Evolutionary conservation across 1,140 invertebrate species (phyloP), one percentile per base, ranked within the genome.

Genomic region (Branchinecta lindahli): DNA sequence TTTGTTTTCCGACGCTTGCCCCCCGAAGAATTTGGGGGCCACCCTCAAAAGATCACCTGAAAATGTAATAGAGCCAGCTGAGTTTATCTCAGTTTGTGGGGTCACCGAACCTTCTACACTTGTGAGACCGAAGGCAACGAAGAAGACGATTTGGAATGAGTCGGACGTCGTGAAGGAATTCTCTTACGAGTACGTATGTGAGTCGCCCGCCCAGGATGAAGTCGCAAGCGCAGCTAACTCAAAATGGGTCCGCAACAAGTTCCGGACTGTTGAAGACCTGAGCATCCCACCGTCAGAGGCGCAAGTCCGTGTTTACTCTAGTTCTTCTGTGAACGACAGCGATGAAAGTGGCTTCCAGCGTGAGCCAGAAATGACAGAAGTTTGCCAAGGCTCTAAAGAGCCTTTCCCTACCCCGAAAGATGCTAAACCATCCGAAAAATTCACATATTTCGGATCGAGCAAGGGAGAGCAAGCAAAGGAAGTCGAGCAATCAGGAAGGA

Each of bases 61-160:
- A 33, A 33, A 33, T 33, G 33, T 2, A 61, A 1, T 3, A 6
- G 52, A 61, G 52, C 12, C 18, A 15, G 52, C 52, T 61, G 52
- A 20, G 18, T 12, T 15, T 6, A 61, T 61, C 12, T 61, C 52
- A 33, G 33, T 33, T 61, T 15, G 69, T 45, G 8, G 68, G 44
- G 45, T 68, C 45, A 18, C 67, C 44, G 9, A 69, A 65, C 18
- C 45, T n/a, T 66, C 67, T 70, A n/a, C 72, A 47, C 21, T 67
- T 20, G 45, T 68, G 10, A 71, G 66, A 45, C 68, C 69, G 52
- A 68, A 66, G 44, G 12, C 66, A 21, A 69, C 71, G 8, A 69
- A 68, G 70, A 71, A 73, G 18, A 69, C 74, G 67, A 67, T 70
- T 10, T 33, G 67, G 45, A 66, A 70, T 33, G 68, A 69, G 12